Evolutionary conservation across 2,888 invertebrate genomes (phyloP).

Genomic region (Acheta domesticus): DNA sequence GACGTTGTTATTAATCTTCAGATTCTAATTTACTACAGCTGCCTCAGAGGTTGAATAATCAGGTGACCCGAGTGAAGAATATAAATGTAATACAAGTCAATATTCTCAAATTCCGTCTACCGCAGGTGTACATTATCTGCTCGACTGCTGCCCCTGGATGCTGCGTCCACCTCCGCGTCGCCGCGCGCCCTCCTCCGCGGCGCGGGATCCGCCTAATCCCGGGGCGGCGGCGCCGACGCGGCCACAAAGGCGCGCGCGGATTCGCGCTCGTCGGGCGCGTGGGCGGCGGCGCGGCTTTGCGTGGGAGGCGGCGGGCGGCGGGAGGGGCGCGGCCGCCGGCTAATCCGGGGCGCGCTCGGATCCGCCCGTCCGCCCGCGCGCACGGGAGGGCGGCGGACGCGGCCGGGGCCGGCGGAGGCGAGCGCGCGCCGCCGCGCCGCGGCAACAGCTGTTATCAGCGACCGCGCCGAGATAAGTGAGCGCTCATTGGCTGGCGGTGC

Average conservation of each 20-base stretch:
- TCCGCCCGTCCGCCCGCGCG: background rate
- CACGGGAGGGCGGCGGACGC: no score
- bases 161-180: no score
- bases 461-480: background rate
- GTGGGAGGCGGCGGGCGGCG: constrained; percentile 20
- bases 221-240: background rate
- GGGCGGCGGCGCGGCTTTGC: background rate
- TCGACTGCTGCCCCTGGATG: no score
- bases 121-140: no score
- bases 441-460: background rate
- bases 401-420: background rate
- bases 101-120: no score
- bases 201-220: background rate
- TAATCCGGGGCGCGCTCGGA: constrained; percentile 5
- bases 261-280: background rate
- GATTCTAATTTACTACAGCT: no score
- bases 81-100: no score
- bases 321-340: constrained; percentile 24
- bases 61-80: no score
- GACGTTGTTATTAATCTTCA: no score
- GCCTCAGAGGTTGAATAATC: no score
- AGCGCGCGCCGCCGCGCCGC: background rate
- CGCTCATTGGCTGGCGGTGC: background rate
- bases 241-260: background rate
- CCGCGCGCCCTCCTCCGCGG: background rate